Conservation (phyloP, 2,797 vertebrate species). For the Tadarida brasiliensis region DNA sequence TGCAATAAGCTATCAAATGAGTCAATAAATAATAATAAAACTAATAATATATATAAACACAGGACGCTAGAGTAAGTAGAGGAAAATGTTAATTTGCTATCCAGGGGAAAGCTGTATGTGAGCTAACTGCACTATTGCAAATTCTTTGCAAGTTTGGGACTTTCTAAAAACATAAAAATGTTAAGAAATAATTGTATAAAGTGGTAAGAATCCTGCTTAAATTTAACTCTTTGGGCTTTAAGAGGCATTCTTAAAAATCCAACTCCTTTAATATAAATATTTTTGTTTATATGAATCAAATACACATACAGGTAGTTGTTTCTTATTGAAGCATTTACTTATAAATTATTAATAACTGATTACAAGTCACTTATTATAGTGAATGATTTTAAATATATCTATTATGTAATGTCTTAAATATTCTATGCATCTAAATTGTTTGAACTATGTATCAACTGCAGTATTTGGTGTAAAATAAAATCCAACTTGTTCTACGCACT, state of each 20-base stretch:
- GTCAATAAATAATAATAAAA: not conserved
- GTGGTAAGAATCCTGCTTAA: not conserved
- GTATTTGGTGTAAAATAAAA: not conserved
- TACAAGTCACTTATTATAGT: not conserved
- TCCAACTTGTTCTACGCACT: not conserved
- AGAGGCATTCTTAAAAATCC: not conserved
- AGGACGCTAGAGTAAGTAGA: not conserved
- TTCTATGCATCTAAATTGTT: not conserved
- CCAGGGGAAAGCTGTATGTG: not conserved
- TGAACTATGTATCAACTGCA: not conserved
- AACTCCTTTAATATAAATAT: not conserved
- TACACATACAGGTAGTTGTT: no score
- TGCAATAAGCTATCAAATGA: not conserved
- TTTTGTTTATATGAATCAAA: slow-evolving; percentile 21
- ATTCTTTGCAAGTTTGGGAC: not conserved
- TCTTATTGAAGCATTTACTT: not conserved
- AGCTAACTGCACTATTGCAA: not conserved
- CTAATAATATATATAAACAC: not conserved
- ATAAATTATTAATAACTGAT: slow-evolving; percentile 8
- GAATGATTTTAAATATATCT: not conserved
- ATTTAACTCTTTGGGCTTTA: not conserved
- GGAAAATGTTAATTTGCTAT: not conserved
- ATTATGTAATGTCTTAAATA: not conserved
- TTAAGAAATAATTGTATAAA: not conserved
- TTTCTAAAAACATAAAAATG: not conserved